Percentiles rank a stretch among this genome's conserved stretches.
phyloP scores from a whole-genome alignment of 2,113 vertebrate genomes.

The Dunckerocampus dactyliophorus region DNA sequence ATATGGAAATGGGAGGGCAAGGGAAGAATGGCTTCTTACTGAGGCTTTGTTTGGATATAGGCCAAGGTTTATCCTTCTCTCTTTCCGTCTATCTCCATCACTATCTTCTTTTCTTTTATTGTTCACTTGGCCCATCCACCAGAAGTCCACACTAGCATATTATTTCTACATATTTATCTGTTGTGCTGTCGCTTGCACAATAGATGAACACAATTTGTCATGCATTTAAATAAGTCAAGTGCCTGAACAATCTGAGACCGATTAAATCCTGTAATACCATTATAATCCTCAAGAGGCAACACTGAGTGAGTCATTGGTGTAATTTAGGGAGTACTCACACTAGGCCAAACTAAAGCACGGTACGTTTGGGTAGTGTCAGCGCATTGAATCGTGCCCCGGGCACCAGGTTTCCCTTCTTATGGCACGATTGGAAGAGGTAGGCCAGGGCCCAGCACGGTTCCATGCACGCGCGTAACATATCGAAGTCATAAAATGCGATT shows the following conservation, averaged over 20 bases:
- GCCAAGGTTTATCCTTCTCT: conserved; percentile 71
- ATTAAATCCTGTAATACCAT: background rate
- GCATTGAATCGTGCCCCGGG: too few species aligned
- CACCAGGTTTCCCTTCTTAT: too few species aligned
- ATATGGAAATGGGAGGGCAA: conserved; percentile 78
- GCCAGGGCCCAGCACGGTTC: too few species aligned
- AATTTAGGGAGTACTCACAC: background rate
- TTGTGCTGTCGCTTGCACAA: background rate
- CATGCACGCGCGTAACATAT: too few species aligned
- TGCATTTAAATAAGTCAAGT: background rate
- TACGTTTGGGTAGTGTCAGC: too few species aligned
- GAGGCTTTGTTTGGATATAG: conserved; percentile 77
- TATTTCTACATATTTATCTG: background rate
- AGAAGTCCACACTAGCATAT: background rate
- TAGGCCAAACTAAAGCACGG: too few species aligned
- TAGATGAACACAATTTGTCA: background rate
- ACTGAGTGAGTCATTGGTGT: background rate
- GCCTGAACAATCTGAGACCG: background rate
- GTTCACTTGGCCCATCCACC: background rate
- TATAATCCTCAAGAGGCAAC: background rate
- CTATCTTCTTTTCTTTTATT: background rate
- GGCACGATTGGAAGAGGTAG: too few species aligned
- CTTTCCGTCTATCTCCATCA: conserved; percentile 18
- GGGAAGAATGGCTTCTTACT: conserved; percentile 76
- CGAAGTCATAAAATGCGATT: too few species aligned